Evolutionary conservation across 2,888 invertebrate species (phyloP).

Genomic region (Stegana nigrithorax): DNA sequence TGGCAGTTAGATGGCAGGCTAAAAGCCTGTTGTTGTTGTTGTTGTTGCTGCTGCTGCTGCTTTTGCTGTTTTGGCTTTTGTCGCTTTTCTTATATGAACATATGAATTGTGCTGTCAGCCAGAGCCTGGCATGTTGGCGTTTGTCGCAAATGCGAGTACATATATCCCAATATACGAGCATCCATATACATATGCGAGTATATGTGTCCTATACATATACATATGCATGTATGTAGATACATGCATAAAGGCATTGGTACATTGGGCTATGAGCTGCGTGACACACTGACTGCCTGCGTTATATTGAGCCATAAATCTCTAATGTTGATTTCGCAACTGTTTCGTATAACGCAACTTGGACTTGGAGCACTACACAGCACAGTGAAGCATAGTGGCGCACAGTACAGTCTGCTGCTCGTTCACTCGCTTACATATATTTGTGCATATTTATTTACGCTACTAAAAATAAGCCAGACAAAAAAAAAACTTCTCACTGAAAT

Average conservation of each 20-base stretch:
- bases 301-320: constrained; percentile 7
- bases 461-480: neutral
- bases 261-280: neutral
- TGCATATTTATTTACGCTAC: neutral
- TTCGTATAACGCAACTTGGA: no score
- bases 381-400: no score
- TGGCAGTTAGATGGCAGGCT: no score
- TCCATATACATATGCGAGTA: neutral
- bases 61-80: no score
- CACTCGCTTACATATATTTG: neutral
- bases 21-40: neutral
- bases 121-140: neutral
- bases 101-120: neutral
- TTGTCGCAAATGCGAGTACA: no score
- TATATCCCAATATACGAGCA: no score
- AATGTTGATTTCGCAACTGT: constrained; percentile 5
- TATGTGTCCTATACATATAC: neutral
- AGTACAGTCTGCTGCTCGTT: no score
- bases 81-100: neutral
- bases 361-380: no score
- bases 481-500: no score
- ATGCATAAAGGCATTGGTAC: neutral
- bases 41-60: neutral
- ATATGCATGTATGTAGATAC: neutral
- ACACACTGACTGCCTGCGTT: constrained; percentile 4